These are phyloP conservation scores for Acanthacorydalis orientalis DNA, from an alignment of 2,888 invertebrate genomes.

Conservation along the genomic window DNA sequence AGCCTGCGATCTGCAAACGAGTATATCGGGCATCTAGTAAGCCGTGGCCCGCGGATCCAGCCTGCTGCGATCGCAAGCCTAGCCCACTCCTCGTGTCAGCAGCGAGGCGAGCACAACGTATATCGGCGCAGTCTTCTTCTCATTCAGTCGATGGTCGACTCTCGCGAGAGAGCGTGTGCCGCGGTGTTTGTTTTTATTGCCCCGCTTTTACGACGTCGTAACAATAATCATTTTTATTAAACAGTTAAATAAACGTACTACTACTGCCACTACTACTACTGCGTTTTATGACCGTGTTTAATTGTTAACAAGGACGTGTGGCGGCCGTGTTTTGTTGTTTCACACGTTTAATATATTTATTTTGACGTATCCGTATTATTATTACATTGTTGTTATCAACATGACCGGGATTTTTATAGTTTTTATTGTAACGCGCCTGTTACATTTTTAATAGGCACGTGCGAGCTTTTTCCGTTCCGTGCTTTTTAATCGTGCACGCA, in stretches of 20 bases:
- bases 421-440: no score
- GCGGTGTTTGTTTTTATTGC: constrained; percentile 7
- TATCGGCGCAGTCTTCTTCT: not conserved
- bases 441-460: no score
- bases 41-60: not conserved
- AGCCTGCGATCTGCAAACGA: constrained; percentile 2
- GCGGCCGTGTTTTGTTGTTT: no score
- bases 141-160: not conserved
- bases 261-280: no score
- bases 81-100: not conserved
- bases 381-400: no score
- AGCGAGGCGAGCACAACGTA: not conserved
- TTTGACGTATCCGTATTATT: no score
- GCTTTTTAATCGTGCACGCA: no score
- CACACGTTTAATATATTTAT: no score
- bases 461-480: no score
- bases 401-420: no score
- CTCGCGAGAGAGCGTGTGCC: not conserved
- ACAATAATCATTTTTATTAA: constrained; percentile 19
- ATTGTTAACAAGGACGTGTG: no score
- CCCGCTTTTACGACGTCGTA: constrained; percentile 17
- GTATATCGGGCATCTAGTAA: not conserved
- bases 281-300: no score
- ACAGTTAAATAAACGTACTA: constrained; percentile 1
- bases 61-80: not conserved